Conservation (phyloP, 1,140 invertebrate species). For the Papilio xuthus region DNA sequence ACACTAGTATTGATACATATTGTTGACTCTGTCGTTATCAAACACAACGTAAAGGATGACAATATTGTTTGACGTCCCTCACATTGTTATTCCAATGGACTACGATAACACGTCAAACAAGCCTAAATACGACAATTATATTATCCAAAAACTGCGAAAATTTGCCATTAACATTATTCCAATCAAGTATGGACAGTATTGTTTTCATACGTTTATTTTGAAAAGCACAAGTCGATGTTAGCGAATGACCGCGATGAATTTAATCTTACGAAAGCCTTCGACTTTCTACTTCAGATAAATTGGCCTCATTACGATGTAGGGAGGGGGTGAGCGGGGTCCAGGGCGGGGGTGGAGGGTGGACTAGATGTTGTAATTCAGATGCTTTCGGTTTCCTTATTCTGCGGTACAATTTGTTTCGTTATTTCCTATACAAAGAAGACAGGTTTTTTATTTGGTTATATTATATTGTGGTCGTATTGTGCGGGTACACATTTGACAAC, state of each 20-base stretch:
- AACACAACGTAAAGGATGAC: too few species aligned
- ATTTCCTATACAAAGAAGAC: conserved; percentile 8
- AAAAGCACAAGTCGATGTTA: conserved; percentile 34
- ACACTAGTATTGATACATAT: not conserved
- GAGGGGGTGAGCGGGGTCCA: too few species aligned
- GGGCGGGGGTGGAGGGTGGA: conserved; percentile 35
- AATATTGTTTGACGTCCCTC: too few species aligned
- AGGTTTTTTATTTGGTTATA: conserved; percentile 20
- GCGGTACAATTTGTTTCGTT: conserved; percentile 26
- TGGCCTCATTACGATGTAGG: conserved; percentile 59
- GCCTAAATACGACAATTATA: not conserved
- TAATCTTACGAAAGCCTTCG: conserved; percentile 53
- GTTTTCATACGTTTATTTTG: not conserved
- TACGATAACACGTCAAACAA: too few species aligned
- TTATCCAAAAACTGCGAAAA: not conserved
- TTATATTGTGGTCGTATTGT: conserved; percentile 12
- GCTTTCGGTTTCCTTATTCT: conserved; percentile 29
- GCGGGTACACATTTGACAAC: conserved; percentile 4
- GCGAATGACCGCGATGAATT: conserved; percentile 56
- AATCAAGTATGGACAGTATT: not conserved
- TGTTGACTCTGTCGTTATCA: not conserved
- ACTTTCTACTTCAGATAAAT: conserved; percentile 62
- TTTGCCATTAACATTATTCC: not conserved
- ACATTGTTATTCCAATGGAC: too few species aligned
- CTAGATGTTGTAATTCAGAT: conserved; percentile 24